Conservation (phyloP, 1,140 invertebrate genomes). For the Drosophila littoralis region DNA sequence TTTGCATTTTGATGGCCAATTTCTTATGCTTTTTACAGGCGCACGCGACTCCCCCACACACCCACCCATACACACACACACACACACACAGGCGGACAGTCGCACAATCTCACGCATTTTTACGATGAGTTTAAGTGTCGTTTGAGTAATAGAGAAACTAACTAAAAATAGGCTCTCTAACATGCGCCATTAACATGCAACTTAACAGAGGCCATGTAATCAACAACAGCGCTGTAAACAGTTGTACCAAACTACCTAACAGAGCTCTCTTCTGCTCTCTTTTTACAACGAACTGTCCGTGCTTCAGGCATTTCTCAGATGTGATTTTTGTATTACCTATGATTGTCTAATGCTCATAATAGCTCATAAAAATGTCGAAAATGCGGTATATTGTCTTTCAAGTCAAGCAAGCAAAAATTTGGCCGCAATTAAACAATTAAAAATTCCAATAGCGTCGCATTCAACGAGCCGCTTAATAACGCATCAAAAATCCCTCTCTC, state of each 20-base stretch:
- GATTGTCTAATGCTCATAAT: slow-evolving; percentile 33
- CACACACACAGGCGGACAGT: neutral
- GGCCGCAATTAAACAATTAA: slow-evolving; percentile 75
- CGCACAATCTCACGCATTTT: slow-evolving; percentile 19
- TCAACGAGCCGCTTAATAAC: slow-evolving; percentile 67
- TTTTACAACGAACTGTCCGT: neutral
- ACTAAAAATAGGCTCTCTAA: slow-evolving; percentile 44
- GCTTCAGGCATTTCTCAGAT: neutral
- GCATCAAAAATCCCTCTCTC: slow-evolving; percentile 54
- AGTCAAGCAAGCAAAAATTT: slow-evolving; percentile 54
- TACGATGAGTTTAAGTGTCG: slow-evolving; percentile 42
- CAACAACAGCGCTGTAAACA: slow-evolving; percentile 19
- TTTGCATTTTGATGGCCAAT: slow-evolving; percentile 59
- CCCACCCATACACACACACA: slow-evolving; percentile 17
- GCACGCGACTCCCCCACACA: slow-evolving; percentile 45
- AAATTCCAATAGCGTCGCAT: slow-evolving; percentile 68
- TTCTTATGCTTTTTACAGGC: slow-evolving; percentile 51
- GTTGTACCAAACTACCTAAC: slow-evolving; percentile 6
- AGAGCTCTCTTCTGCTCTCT: neutral
- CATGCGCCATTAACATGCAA: slow-evolving; percentile 44
- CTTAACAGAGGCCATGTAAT: slow-evolving; percentile 37
- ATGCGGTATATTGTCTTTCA: slow-evolving; percentile 60
- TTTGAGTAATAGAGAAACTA: slow-evolving; percentile 50
- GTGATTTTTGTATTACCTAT: slow-evolving; percentile 17
- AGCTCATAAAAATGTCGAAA: slow-evolving; percentile 41